Percentiles rank a stretch among this genome's conserved stretches.
phyloP scores from a whole-genome alignment of 1,140 invertebrate genomes.

The Drosophila rhopaloa region DNA sequence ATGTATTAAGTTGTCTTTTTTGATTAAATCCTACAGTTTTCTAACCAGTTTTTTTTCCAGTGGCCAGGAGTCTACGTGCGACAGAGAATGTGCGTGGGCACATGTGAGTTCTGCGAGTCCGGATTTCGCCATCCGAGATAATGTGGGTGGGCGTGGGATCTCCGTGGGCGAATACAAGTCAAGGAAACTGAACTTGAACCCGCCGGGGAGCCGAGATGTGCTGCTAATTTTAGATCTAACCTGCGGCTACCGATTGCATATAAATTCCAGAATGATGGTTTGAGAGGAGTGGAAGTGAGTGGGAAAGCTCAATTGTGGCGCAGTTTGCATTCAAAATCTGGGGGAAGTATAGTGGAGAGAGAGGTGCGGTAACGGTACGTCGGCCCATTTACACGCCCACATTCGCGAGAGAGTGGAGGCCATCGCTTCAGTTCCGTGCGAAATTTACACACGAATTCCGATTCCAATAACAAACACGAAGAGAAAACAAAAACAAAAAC shows the following conservation, averaged over 20 bases:
- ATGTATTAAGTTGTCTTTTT: neutral
- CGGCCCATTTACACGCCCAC: conserved; percentile 68
- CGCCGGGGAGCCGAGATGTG: conserved; percentile 52
- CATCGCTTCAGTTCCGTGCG: conserved; percentile 71
- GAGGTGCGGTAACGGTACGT: conserved; percentile 43
- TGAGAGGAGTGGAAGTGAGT: neutral
- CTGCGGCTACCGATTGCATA: conserved; percentile 55
- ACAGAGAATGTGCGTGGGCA: conserved; percentile 55
- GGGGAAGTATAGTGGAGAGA: neutral
- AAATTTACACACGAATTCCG: conserved; percentile 69
- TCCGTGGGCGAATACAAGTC: conserved; percentile 68
- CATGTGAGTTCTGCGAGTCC: conserved; percentile 32
- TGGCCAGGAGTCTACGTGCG: conserved; percentile 56
- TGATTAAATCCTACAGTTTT: conserved; percentile 6
- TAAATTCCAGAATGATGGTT: conserved; percentile 11
- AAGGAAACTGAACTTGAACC: conserved; percentile 70
- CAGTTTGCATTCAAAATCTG: conserved; percentile 47
- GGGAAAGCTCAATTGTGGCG: conserved; percentile 50
- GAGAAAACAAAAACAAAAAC: conserved; percentile 53
- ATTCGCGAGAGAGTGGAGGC: conserved; percentile 42
- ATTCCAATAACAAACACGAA: conserved; percentile 74
- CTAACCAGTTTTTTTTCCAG: conserved; percentile 13
- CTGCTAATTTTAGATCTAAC: conserved; percentile 63
- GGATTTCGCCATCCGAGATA: conserved; percentile 12
- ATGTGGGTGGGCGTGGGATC: conserved; percentile 8